A percentile compares a stretch with the other conserved stretches of the same genome.
These are phyloP conservation scores for Lochmaea crataegi DNA, from an alignment of 2,888 invertebrate species.

Conservation along the genomic window DNA sequence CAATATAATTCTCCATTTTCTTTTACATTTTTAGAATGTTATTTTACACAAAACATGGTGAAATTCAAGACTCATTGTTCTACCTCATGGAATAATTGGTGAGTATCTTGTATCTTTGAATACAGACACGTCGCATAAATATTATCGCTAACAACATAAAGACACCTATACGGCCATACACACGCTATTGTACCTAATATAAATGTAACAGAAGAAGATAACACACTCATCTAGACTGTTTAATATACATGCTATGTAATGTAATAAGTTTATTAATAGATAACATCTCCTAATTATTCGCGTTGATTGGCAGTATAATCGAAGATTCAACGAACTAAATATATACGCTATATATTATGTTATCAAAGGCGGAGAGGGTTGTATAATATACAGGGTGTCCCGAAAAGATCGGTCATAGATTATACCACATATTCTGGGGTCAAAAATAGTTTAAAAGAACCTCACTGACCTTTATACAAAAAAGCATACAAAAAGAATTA, in stretches of 20 bases:
- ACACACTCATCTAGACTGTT: conserved; percentile 35
- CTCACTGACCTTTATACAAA: too few relatives aligned
- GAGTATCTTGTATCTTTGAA: conserved; percentile 2
- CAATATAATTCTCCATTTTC: background rate
- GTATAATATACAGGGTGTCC: too few relatives aligned
- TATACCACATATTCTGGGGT: too few relatives aligned
- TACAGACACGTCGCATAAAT: conserved; percentile 11
- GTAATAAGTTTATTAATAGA: conserved; percentile 51
- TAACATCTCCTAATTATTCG: conserved; percentile 48
- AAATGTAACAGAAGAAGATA: conserved; percentile 21
- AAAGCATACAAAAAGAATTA: too few relatives aligned
- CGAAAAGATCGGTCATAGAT: too few relatives aligned
- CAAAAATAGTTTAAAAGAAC: too few relatives aligned
- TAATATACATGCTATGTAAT: conserved; percentile 44
- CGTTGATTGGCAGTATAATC: conserved; percentile 51
- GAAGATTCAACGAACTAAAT: conserved; percentile 37
- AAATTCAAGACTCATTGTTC: background rate
- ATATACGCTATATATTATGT: background rate
- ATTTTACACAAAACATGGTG: background rate
- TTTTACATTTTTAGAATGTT: background rate
- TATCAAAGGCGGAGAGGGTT: background rate
- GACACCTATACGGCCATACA: conserved; percentile 7
- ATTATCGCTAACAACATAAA: conserved; percentile 17
- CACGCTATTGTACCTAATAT: conserved; percentile 27
- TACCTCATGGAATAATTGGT: background rate